Evolutionary conservation across 2,888 invertebrate genomes (phyloP).

Genomic region (Stenurella melanura): DNA sequence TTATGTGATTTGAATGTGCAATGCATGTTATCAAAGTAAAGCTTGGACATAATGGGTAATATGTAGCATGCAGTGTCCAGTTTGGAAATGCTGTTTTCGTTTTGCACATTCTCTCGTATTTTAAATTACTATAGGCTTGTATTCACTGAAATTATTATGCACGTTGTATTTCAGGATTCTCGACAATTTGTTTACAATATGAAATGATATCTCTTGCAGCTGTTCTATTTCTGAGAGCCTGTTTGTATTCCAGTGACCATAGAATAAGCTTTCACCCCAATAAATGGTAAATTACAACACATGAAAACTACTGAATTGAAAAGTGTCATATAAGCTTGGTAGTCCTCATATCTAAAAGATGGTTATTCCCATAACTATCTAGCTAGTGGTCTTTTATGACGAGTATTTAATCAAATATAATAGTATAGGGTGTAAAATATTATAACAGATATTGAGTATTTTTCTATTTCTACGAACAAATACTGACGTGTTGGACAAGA

Average conservation of each 20-base stretch:
- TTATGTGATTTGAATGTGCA: background rate
- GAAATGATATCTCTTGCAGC: background rate
- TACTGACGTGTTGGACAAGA: too few relatives aligned
- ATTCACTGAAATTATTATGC: background rate
- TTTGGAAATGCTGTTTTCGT: background rate
- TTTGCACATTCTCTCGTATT: background rate
- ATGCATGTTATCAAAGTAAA: background rate
- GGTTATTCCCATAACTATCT: too few relatives aligned
- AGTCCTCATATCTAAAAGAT: too few relatives aligned
- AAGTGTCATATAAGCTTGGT: too few relatives aligned
- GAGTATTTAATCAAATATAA: too few relatives aligned
- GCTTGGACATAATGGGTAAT: background rate
- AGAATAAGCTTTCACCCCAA: background rate
- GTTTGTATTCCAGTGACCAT: background rate
- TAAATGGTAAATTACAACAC: background rate
- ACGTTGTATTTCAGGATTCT: background rate
- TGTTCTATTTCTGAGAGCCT: background rate
- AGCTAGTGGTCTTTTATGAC: too few relatives aligned
- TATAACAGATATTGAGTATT: too few relatives aligned
- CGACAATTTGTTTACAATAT: conserved; percentile 1
- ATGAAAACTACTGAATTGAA: background rate
- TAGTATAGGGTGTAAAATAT: too few relatives aligned
- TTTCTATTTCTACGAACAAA: too few relatives aligned
- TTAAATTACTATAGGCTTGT: background rate
- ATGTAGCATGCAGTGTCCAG: background rate